Conservation (phyloP, 2,888 invertebrate genomes). For the Aphidius colemani region DNA sequence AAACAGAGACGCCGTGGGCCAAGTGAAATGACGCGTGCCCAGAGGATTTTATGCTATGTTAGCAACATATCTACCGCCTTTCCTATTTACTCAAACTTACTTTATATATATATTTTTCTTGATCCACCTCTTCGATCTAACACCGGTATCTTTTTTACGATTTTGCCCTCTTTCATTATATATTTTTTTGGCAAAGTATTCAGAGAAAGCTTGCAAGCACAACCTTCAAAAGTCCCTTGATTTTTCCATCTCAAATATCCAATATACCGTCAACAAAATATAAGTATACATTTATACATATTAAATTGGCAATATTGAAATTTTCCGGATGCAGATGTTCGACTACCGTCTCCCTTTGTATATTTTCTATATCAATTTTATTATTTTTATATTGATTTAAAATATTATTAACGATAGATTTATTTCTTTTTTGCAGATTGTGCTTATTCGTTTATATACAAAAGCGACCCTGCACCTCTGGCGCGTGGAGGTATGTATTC, state of each 20-base stretch:
- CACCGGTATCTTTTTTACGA: constrained; percentile 5
- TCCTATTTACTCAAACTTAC: constrained; percentile 33
- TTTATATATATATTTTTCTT: constrained; percentile 13
- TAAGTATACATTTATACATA: not conserved
- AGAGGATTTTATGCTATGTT: constrained; percentile 54
- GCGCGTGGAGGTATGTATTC: too few relatives aligned
- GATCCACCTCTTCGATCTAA: constrained; percentile 19
- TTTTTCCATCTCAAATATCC: not conserved
- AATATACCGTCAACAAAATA: too few relatives aligned
- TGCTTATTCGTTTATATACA: too few relatives aligned
- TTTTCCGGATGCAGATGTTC: constrained; percentile 10
- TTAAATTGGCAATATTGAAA: constrained; percentile 28
- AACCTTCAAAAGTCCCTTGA: constrained; percentile 15
- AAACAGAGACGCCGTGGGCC: constrained; percentile 39
- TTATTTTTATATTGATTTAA: too few relatives aligned
- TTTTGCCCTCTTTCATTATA: constrained; percentile 14
- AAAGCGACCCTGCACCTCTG: too few relatives aligned
- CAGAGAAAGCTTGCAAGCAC: constrained; percentile 11
- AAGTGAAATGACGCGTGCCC: constrained; percentile 57
- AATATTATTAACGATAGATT: too few relatives aligned
- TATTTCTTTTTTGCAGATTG: too few relatives aligned
- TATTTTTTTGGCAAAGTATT: constrained; percentile 4
- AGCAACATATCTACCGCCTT: constrained; percentile 41
- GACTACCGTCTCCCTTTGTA: not conserved
- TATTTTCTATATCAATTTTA: too few relatives aligned